Base-by-base conservation (phyloP, 1,140 invertebrate genomes). In the Diploscapter pachys region DNA sequence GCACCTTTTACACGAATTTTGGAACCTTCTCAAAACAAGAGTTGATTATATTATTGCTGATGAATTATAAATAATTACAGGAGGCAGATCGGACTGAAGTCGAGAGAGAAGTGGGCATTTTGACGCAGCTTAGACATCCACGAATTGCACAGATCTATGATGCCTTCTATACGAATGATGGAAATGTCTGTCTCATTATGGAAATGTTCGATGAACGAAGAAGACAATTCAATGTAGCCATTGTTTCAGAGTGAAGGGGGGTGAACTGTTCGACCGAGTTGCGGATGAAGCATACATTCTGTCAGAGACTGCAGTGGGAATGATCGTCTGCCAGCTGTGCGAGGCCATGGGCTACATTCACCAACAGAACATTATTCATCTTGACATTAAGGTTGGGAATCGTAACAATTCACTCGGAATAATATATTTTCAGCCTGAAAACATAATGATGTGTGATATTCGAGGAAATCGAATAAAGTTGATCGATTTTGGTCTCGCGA, bases 211-310 rank as follows among this genome's bases (percentile, higher is more conserved):
- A 31, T 1, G 31, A 31, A 31, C 31, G 31, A 31, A 31, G 31
- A 31, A 31, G 31, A 31, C 31, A 31, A 31, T 31, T 31, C 31
- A 31, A 31, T 31, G 31, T 31, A 31, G 31, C 31, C 31, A 31
- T 54, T 69, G n/a, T 79, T 84, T 79, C 67, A 83, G 82, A 68
- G 83, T 85, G 9, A 57, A 79, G 54, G 89, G 89, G 8, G 89
- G 89, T 4, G 89, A 90, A 79, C 81, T 90, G 54, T 90, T 90
- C 82, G 88, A 89, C 72, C 88, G 88, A 72, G 87, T 90, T 48
- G 87, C 87, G 9, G 83, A 86, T 53, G 88, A 90, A 73, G 87
- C 85, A 71, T 89, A 89, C 71, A 84, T 86, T 62, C 80, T 89
- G 4, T 87, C 85, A 69, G 89, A 89, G 78, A 87, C 87, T 65